These are phyloP conservation scores for Yasuhikotakia modesta DNA, from an alignment of 2,797 vertebrate species.

Conservation along the genomic window DNA sequence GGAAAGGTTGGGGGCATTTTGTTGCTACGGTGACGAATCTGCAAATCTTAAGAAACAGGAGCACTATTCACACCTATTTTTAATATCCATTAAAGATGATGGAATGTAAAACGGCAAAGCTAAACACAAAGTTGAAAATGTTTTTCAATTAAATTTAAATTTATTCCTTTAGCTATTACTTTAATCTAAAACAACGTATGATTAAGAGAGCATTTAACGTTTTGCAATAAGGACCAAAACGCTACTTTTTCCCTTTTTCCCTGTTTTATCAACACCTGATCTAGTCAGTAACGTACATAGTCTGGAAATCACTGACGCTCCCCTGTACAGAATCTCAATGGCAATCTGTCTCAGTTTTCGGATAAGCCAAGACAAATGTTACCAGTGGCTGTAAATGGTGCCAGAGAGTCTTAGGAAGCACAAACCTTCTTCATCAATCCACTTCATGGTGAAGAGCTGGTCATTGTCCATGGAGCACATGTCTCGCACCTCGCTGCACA, in stretches of 20 bases:
- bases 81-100: conserved; percentile 1
- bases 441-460: conserved; percentile 99
- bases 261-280: not conserved
- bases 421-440: conserved; percentile 98
- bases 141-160: not conserved
- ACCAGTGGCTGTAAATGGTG: not conserved
- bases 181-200: too few relatives aligned
- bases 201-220: too few relatives aligned
- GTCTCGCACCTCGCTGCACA: conserved; percentile 91
- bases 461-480: conserved; percentile 98
- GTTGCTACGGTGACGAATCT: conserved; percentile 39
- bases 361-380: not conserved
- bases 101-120: too few relatives aligned
- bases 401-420: not conserved
- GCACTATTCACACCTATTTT: conserved; percentile 1
- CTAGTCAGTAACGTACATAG: not conserved
- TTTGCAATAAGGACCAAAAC: too few relatives aligned
- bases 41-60: not conserved
- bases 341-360: not conserved
- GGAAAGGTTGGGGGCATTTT: not conserved
- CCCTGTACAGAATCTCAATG: not conserved
- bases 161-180: too few relatives aligned
- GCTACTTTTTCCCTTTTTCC: not conserved
- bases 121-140: too few relatives aligned
- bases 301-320: not conserved